Conservation (phyloP, 2,797 vertebrate species). For the Artibeus lituratus region DNA sequence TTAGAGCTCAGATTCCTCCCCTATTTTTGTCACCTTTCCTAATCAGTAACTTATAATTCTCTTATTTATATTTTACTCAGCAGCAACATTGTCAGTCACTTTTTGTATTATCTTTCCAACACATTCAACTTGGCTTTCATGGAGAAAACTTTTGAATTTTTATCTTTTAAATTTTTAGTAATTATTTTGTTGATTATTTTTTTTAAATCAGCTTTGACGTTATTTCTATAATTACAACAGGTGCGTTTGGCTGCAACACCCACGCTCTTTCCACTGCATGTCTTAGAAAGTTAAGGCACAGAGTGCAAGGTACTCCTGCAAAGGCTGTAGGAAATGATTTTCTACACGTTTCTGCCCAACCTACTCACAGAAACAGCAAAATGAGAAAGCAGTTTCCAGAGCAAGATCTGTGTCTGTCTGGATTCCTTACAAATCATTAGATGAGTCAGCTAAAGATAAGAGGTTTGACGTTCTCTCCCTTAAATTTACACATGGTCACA, state of each 20-base stretch:
- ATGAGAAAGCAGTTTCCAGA: not conserved
- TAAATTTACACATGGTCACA: not conserved
- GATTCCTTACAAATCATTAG: not conserved
- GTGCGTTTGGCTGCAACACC: not conserved
- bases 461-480: not conserved
- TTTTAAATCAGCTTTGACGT: not conserved
- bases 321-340: not conserved
- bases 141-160: not conserved
- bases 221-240: not conserved
- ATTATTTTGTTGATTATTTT: not conserved
- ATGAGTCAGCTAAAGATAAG: not conserved
- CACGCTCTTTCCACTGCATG: not conserved
- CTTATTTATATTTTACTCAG: not conserved
- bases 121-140: not conserved
- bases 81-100: not conserved
- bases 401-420: not conserved
- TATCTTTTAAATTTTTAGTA: not conserved
- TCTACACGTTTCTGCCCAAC: not conserved
- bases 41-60: not conserved
- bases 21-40: not conserved
- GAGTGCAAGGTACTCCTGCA: not conserved
- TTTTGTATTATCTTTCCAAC: not conserved
- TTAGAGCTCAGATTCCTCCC: not conserved
- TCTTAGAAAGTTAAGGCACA: not conserved
- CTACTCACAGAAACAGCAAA: not conserved